Base-by-base conservation (phyloP, 2,113 vertebrate species). In the Bujurquina vittata region DNA sequence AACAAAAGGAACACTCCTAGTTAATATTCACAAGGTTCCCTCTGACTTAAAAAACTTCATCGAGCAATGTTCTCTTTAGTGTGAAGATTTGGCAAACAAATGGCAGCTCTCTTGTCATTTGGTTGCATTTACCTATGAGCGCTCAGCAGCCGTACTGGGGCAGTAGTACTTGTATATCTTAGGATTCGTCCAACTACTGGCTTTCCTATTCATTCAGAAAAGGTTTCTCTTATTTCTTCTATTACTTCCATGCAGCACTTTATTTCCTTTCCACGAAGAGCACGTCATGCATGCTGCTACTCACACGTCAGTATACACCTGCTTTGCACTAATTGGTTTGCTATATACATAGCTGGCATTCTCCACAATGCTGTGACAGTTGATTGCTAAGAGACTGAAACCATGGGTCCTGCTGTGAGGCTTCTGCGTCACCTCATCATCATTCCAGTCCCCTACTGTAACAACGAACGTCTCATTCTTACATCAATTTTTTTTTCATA, bases 31-130 rank as follows among this genome's bases (percentile, higher is more conserved):
- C 26, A 73, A 60, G 59, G 49, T 77, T 67, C 52, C 29, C 40
- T 65, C 63, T 78, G 80, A 72, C 63, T 81, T 1, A 10, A 22
- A 75, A 75, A 40, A 72, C 52, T n/a, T 59, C 6, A 77, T 31
- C 54, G n/a, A 49, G 46, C 63, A 35, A 52, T 43, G 62, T 77
- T 75, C 22, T 52, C 49, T 58, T 67, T 80, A 49, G 26, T 23
- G 6, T 56, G 22, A 55, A 75, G 17, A 90, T 90, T 90, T 91
- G 89, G 65, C 58, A 87, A 87, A 17, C 88, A 91, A 92, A 91
- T 86, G 49, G 29, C 55, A 86, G 81, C 85, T 89, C 37, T 75
- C 37, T 26, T 78, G 79, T 78, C 46, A 86, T 91, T 87, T 89
- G 84, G 77, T 83, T 92, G 85, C 15, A 90, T 91, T 91, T 91